Conservation (phyloP, 2,113 vertebrate species). For the Sarotherodon lohbergeri region DNA sequence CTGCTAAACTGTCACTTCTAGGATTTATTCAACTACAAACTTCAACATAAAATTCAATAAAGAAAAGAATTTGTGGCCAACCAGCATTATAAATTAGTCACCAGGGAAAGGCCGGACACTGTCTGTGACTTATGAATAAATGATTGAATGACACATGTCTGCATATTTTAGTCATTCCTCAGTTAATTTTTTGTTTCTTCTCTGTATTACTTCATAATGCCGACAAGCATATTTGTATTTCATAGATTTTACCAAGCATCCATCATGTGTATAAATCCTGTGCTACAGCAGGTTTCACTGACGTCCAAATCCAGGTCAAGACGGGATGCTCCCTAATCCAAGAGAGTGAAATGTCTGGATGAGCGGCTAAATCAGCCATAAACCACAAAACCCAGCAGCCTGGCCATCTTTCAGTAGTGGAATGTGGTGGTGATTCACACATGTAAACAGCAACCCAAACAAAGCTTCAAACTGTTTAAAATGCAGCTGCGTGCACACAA, state of each 20-base stretch:
- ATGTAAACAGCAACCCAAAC: background rate
- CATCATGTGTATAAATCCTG: background rate
- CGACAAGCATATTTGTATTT: background rate
- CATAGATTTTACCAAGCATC: background rate
- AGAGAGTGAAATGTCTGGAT: conserved; percentile 1
- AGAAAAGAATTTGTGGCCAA: background rate
- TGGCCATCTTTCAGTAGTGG: background rate
- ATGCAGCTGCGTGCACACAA: background rate
- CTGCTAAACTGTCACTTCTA: background rate
- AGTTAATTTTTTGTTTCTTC: background rate
- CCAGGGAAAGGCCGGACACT: background rate
- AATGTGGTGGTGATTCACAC: background rate
- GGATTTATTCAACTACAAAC: background rate
- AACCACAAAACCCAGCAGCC: conserved; percentile 25
- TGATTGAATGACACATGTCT: background rate
- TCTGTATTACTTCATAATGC: background rate
- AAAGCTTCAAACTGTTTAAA: background rate
- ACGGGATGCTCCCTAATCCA: conserved; percentile 45
- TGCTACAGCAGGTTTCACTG: conserved; percentile 18
- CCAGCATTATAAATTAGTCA: background rate
- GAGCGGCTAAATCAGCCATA: conserved; percentile 27
- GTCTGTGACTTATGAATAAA: background rate
- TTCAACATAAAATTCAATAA: background rate
- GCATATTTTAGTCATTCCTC: background rate
- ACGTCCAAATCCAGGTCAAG: conserved; percentile 56